phyloP scores from a whole-genome alignment of 2,113 vertebrate genomes.

The Eudyptes chrysolophus region DNA sequence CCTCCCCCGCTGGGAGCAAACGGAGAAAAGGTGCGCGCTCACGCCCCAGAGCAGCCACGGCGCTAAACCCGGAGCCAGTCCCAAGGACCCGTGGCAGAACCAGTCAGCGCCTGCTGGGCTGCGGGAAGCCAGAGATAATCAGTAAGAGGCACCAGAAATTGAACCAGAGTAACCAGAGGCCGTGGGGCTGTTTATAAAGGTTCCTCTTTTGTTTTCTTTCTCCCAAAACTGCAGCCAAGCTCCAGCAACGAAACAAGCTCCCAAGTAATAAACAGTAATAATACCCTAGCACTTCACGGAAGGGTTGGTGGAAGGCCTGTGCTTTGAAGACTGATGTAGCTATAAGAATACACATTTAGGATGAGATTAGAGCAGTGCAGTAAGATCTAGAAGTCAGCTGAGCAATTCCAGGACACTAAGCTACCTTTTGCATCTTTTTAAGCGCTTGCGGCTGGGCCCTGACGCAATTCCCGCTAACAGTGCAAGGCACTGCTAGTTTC shows the following conservation, averaged over 20 bases:
- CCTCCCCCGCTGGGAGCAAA: too few relatives aligned
- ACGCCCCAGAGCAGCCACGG: fast-evolving
- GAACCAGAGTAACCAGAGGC: fast-evolving
- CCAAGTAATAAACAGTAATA: fast-evolving
- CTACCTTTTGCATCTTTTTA: too few relatives aligned
- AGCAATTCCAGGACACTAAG: too few relatives aligned
- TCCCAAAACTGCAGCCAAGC: background rate
- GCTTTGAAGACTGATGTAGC: fast-evolving
- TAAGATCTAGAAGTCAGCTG: fast-evolving
- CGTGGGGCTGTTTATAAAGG: fast-evolving
- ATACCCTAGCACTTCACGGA: fast-evolving
- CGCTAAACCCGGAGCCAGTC: too few relatives aligned
- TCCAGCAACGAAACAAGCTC: background rate
- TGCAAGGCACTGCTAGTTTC: fast-evolving
- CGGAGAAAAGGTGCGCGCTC: fast-evolving
- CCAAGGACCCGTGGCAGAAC: background rate
- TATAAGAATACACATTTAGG: too few relatives aligned
- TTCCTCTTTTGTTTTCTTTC: fast-evolving
- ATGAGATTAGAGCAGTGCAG: fast-evolving
- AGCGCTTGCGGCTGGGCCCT: background rate
- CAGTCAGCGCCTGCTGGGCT: too few relatives aligned
- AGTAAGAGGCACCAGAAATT: too few relatives aligned
- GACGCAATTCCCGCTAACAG: fast-evolving
- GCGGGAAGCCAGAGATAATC: background rate
- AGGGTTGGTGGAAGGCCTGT: fast-evolving